A percentile compares a stretch with the other conserved stretches of the same genome.
These are phyloP conservation scores for Drosophila villosipedis DNA, from an alignment of 2,888 invertebrate genomes.

Conservation along the genomic window DNA sequence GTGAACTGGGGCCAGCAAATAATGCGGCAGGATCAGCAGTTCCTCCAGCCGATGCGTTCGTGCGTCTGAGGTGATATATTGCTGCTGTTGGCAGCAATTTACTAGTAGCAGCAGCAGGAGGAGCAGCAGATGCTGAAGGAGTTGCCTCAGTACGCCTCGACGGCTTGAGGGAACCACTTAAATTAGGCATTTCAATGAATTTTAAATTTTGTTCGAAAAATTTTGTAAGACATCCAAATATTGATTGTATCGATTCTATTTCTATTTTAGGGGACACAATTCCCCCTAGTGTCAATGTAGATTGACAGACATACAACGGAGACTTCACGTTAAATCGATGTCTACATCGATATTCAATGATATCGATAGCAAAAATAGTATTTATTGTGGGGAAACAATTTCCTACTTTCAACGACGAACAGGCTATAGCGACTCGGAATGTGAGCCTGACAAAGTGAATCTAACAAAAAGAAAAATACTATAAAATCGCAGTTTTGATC, in stretches of 20 bases:
- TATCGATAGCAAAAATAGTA: not conserved
- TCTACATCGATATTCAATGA: not conserved
- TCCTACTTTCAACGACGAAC: not conserved
- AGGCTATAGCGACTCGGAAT: not conserved
- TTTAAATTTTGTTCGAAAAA: slow-evolving; percentile 35
- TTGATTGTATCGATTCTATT: slow-evolving; percentile 5
- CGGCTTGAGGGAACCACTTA: slow-evolving; percentile 19
- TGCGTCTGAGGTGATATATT: slow-evolving; percentile 11
- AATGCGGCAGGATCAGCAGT: slow-evolving; percentile 21
- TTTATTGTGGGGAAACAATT: not conserved
- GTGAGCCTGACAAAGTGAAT: not conserved
- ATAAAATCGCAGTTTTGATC: not conserved
- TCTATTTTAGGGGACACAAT: slow-evolving; percentile 3
- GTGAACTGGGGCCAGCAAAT: slow-evolving; percentile 11
- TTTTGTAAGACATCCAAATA: slow-evolving; percentile 37
- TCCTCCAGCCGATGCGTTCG: not conserved
- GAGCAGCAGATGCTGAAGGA: not conserved
- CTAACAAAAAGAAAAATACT: not conserved
- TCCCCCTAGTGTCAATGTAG: slow-evolving; percentile 6
- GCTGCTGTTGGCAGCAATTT: not conserved
- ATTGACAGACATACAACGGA: not conserved
- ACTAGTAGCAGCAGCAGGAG: not conserved
- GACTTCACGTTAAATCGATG: not conserved
- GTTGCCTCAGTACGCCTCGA: slow-evolving; percentile 1
- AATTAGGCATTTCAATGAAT: slow-evolving; percentile 37